phyloP scores from a whole-genome alignment of 2,113 vertebrate species.

The Corythornis vintsioides region DNA sequence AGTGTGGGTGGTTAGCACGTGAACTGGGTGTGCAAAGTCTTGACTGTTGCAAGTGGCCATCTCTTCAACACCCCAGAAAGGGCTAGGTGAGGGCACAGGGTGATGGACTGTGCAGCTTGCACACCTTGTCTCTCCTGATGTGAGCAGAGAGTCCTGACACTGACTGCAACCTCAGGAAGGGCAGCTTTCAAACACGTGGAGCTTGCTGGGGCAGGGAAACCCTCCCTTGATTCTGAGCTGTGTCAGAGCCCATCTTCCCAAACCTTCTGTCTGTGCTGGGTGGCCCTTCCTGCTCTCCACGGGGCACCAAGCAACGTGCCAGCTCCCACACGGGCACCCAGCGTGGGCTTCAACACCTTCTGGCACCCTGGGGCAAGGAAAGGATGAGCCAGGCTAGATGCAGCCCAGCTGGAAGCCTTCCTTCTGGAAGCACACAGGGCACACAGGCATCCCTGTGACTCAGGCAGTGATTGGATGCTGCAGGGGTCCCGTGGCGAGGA shows the following conservation, averaged over 20 bases:
- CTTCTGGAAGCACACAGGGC: rapidly evolving
- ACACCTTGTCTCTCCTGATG: not conserved
- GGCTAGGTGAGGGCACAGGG: rapidly evolving
- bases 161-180: not conserved
- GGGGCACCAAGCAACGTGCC: rapidly evolving
- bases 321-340: not conserved
- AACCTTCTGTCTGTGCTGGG: not conserved
- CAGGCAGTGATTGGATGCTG: not conserved
- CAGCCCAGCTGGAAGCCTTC: not conserved
- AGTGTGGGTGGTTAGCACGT: not conserved
- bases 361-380: not conserved
- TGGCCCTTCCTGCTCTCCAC: rapidly evolving
- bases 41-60: not conserved
- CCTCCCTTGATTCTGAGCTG: not conserved
- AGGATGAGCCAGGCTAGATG: not conserved
- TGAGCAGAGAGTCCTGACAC: rapidly evolving
- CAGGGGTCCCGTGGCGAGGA: not conserved
- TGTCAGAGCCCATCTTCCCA: not conserved
- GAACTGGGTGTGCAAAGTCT: rapidly evolving
- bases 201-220: not conserved
- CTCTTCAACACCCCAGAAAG: not conserved
- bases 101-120: rapidly evolving
- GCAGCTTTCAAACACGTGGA: not conserved
- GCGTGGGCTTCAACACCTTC: not conserved
- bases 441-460: not conserved